Base-by-base conservation (phyloP, 2,113 vertebrate species). In the Circaetus cinerascens region DNA sequence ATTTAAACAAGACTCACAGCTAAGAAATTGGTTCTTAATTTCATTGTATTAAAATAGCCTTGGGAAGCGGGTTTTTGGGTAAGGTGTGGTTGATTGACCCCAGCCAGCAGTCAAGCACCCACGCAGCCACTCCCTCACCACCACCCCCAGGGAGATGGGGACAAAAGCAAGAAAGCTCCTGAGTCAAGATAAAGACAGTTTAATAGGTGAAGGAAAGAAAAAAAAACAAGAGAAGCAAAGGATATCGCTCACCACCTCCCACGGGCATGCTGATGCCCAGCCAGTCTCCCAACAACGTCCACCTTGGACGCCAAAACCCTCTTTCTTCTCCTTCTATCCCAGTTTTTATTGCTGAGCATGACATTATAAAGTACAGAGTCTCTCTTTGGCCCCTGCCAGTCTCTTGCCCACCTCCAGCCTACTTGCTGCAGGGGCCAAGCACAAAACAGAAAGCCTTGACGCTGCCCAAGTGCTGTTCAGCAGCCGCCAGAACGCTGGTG, bases 211-310 rank as follows among this genome's bases (percentile, higher is more conserved):
- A 67, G 23, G 25, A 45, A 83, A 69, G 10, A 21, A 2, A 67
- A 72, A 83, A 72, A 83, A 77, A 23, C 3, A 23, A 69, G 11
- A 13, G 46, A 92, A 73, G 26, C 40, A 77, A 90, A 77, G 36
- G 68, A 15, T 23, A 22, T 19, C 1, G 2, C 40, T 56, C 56
- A 51, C 26, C 16, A 48, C 20, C 45, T 66, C 38, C 45, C 38
- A 36, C 29, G 40, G 29, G n/a, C 12, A 69, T 21, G 43, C 12
- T 38, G 60, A 57, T 36, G 46, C 57, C 40, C 74, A 48, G 38
- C 8, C 30, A 75, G 68, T 27, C 76, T 45, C 29, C 0, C 0
- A 85, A 78, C 20, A 78, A 22, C 1, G 0, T 71, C 66, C 15
- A 51, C 66, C 40, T 19, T 32, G 22, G 29, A 60, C 27, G 34